phyloP scores from a whole-genome alignment of 1,140 invertebrate genomes.

The Megathymus violae region DNA sequence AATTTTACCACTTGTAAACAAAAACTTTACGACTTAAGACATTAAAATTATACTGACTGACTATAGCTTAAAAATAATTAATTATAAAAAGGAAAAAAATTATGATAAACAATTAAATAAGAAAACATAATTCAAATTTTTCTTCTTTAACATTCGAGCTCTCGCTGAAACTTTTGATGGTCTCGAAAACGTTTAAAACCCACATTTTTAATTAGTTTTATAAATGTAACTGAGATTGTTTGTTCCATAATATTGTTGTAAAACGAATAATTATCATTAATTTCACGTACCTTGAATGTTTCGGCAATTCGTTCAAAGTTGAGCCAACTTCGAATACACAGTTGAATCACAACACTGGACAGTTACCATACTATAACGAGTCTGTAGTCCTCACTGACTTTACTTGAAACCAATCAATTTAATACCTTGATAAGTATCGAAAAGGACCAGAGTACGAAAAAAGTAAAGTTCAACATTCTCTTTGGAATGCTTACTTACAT shows the following conservation, averaged over 20 bases:
- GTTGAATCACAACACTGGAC: conserved; percentile 49
- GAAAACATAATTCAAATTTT: too few relatives aligned
- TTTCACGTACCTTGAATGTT: conserved; percentile 69
- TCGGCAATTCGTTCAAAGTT: conserved; percentile 67
- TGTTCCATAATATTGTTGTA: background rate
- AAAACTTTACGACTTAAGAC: too few relatives aligned
- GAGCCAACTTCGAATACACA: conserved; percentile 58
- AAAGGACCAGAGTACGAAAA: conserved; percentile 72
- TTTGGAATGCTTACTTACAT: conserved; percentile 79
- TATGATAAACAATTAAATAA: too few relatives aligned
- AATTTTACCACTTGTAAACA: too few relatives aligned
- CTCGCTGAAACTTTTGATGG: too few relatives aligned
- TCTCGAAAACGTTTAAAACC: too few relatives aligned
- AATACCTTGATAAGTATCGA: conserved; percentile 68
- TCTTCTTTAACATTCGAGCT: too few relatives aligned
- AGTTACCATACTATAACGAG: conserved; percentile 47
- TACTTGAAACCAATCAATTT: conserved; percentile 45
- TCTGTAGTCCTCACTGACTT: conserved; percentile 48
- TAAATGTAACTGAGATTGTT: background rate
- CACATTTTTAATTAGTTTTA: too few relatives aligned
- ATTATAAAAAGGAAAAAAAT: too few relatives aligned
- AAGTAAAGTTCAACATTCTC: conserved; percentile 80
- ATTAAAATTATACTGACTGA: too few relatives aligned
- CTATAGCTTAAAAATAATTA: too few relatives aligned
- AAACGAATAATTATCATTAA: conserved; percentile 32